Conservation (phyloP, 2,113 vertebrate species). For the Aythya baeri region DNA sequence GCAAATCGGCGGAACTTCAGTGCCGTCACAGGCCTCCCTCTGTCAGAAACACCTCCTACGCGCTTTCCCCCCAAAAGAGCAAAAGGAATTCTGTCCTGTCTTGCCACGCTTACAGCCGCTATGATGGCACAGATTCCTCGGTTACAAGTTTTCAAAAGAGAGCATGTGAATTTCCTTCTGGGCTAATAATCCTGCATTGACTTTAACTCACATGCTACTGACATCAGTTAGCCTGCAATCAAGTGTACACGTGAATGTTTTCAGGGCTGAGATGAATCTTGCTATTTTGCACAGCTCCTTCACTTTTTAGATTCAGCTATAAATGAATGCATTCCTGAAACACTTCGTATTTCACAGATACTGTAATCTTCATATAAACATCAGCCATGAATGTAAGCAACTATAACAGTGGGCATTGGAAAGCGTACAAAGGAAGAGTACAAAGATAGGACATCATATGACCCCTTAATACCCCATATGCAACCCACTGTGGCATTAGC, state of each 20-base stretch:
- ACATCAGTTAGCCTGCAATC: not conserved
- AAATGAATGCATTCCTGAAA: not conserved
- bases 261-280: not conserved
- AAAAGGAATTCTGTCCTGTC: not conserved
- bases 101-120: not conserved
- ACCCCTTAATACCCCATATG: not conserved
- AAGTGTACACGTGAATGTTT: not conserved
- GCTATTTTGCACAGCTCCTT: not conserved
- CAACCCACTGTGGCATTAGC: not conserved
- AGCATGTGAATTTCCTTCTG: not conserved
- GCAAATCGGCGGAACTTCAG: not conserved
- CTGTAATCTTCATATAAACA: not conserved
- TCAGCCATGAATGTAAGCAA: not conserved
- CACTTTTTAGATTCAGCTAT: not conserved
- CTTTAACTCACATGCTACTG: rapidly evolving
- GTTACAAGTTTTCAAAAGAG: not conserved
- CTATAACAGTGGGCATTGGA: not conserved
- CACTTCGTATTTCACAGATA: not conserved
- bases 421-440: not conserved
- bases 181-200: not conserved
- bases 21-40: rapidly evolving
- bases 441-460: not conserved
- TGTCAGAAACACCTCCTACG: not conserved
- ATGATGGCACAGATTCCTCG: not conserved
- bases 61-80: not conserved